phyloP scores from a whole-genome alignment of 2,113 vertebrate genomes.

The Hemiscyllium ocellatum region DNA sequence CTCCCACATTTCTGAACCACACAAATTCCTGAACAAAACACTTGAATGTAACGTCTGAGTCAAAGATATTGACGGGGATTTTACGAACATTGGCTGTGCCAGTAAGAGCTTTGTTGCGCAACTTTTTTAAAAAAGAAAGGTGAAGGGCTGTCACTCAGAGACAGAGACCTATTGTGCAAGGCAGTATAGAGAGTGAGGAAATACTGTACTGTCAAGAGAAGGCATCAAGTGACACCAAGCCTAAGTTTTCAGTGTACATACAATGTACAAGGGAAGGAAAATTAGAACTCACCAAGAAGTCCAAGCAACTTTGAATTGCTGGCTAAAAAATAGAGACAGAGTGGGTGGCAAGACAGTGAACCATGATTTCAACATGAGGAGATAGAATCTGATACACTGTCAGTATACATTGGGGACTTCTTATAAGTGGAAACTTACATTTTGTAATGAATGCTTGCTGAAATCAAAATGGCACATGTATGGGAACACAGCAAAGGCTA shows the following conservation, averaged over 20 bases:
- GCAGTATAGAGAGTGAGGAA: neutral
- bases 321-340: neutral
- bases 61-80: neutral
- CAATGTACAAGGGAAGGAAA: neutral
- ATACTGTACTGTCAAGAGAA: neutral
- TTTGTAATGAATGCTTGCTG: conserved; percentile 3
- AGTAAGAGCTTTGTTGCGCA: neutral
- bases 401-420: neutral
- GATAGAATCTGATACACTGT: neutral
- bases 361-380: neutral
- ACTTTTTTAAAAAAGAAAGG: neutral
- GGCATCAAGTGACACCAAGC: no score
- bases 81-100: neutral
- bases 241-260: neutral
- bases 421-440: neutral
- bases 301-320: neutral
- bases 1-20: neutral
- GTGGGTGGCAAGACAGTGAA: neutral
- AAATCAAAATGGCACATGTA: neutral
- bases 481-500: neutral
- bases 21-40: neutral
- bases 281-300: neutral
- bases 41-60: neutral
- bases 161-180: neutral
- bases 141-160: neutral